These are phyloP conservation scores for Callionymus lyra DNA, from an alignment of 2,113 vertebrate species.

Conservation along the genomic window DNA sequence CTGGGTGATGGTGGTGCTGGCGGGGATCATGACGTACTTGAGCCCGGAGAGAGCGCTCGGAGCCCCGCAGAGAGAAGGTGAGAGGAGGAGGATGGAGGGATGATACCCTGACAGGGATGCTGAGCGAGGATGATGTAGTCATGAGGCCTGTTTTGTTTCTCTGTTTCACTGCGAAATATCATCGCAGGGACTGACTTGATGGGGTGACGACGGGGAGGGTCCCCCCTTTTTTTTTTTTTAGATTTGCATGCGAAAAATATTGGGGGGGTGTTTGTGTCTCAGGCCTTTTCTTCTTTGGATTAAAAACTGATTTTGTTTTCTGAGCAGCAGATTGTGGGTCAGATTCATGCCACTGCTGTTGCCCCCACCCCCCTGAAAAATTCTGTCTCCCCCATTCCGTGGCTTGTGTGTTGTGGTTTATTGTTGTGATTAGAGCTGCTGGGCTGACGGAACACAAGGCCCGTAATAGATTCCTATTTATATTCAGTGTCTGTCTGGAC, in stretches of 20 bases:
- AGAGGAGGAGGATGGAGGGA: conserved; percentile 47
- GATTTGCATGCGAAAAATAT: neutral
- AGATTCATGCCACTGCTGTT: conserved; percentile 20
- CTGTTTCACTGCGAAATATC: conserved; percentile 28
- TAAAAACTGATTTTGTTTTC: too few relatives aligned
- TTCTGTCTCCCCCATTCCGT: conserved; percentile 5
- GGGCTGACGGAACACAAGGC: conserved; percentile 46
- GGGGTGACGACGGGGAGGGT: neutral
- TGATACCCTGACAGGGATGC: conserved; percentile 46
- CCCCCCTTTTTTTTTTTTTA: conserved; percentile 2
- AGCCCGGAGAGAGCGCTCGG: conserved; percentile 78
- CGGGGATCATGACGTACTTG: conserved; percentile 74
- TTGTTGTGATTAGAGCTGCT: conserved; percentile 53
- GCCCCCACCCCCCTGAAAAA: conserved; percentile 8
- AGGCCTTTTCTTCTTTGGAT: conserved; percentile 30
- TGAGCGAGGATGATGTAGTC: conserved; percentile 29
- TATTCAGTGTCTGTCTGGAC: conserved; percentile 62
- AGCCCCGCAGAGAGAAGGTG: conserved; percentile 84
- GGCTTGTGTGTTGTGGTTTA: conserved; percentile 41
- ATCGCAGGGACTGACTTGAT: conserved; percentile 21
- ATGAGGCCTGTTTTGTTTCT: conserved; percentile 37
- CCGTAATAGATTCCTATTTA: conserved; percentile 50
- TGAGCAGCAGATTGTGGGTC: too few relatives aligned
- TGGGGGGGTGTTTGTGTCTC: conserved; percentile 8
- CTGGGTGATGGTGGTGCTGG: conserved; percentile 72